Percentiles rank a stretch among this genome's conserved stretches.
phyloP scores from a whole-genome alignment of 2,113 vertebrate species.

The Ivindomyrus marchei region DNA sequence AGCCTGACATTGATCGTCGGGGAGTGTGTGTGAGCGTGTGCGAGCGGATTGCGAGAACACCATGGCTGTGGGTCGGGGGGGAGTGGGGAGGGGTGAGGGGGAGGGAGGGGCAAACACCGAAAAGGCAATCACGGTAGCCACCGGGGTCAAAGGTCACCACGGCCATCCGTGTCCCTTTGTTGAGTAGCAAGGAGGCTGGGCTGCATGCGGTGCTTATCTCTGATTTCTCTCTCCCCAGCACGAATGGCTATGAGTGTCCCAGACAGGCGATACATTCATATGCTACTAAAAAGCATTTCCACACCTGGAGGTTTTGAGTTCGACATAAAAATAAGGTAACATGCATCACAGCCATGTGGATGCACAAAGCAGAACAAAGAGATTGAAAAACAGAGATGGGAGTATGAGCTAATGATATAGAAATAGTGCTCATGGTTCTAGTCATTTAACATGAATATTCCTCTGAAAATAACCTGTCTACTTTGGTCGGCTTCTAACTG shows the following conservation, averaged over 20 bases:
- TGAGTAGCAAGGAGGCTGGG: slow-evolving; percentile 28
- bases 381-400: not conserved
- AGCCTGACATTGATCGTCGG: slow-evolving; percentile 72
- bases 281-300: not conserved
- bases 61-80: slow-evolving; percentile 28
- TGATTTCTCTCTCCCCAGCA: not conserved
- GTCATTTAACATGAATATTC: not conserved
- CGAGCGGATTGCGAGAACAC: not conserved
- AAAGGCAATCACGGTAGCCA: not conserved
- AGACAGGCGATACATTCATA: not conserved
- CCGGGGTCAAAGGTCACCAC: slow-evolving; percentile 50
- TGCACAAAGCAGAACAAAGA: not conserved
- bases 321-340: not conserved
- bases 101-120: not conserved
- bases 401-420: not conserved
- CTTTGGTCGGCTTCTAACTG: not conserved
- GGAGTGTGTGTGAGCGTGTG: slow-evolving; percentile 36
- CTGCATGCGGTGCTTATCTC: slow-evolving; percentile 34
- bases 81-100: slow-evolving; percentile 2
- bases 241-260: not conserved
- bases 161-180: not conserved
- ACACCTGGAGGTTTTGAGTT: not conserved
- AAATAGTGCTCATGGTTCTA: not conserved
- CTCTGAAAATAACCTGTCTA: not conserved
- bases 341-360: not conserved